These are phyloP conservation scores for Carcharodon carcharias DNA, from an alignment of 2,797 vertebrate species.

Conservation along the genomic window DNA sequence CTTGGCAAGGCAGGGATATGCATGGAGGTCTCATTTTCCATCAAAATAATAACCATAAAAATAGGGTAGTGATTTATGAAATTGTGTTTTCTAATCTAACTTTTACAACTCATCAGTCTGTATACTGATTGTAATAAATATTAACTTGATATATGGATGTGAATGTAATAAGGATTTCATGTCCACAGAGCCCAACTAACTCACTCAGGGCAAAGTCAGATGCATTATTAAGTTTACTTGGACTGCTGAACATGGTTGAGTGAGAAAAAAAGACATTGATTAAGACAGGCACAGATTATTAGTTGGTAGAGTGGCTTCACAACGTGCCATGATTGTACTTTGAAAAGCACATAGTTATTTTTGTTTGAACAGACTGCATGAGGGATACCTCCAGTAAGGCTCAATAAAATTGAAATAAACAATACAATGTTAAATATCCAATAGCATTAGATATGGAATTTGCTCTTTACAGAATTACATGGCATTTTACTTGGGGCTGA, in stretches of 20 bases:
- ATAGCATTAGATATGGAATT: neutral
- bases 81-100: neutral
- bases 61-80: neutral
- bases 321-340: neutral
- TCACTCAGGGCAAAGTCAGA: neutral
- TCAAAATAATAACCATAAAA: neutral
- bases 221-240: neutral
- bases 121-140: conserved; percentile 1
- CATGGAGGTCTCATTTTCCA: neutral
- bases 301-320: neutral
- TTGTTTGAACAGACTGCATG: neutral
- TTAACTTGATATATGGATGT: neutral
- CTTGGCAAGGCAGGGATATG: neutral
- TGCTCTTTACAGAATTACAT: neutral
- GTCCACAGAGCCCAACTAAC: neutral
- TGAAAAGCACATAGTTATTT: neutral
- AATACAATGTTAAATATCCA: neutral
- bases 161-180: conserved; percentile 9
- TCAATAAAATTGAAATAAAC: neutral
- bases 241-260: neutral
- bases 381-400: neutral
- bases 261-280: neutral
- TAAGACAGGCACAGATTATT: neutral
- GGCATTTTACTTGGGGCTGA: neutral
- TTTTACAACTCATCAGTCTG: neutral